Percentiles rank a stretch among this genome's conserved stretches.
phyloP scores from a whole-genome alignment of 2,888 invertebrate species.

The Timema cristinae region DNA sequence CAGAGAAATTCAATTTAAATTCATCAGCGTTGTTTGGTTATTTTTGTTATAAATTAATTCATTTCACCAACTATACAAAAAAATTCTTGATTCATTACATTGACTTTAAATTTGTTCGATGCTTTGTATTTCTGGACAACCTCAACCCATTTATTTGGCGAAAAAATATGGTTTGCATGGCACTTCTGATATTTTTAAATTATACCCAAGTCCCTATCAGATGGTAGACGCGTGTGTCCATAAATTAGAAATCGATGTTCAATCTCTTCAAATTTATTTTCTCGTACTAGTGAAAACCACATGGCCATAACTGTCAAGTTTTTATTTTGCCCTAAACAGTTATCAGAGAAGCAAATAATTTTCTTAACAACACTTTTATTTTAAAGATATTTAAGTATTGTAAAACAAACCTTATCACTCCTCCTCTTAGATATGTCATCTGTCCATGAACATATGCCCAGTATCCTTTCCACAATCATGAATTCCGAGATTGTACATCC shows the following conservation, averaged over 20 bases:
- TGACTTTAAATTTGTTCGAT: not conserved
- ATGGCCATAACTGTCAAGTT: not conserved
- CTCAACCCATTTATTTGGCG: not conserved
- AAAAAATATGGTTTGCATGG: not conserved
- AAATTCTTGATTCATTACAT: not conserved
- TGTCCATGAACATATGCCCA: constrained; percentile 4
- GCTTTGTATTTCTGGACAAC: not conserved
- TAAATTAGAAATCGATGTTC: not conserved
- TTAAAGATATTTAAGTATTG: constrained; percentile 9
- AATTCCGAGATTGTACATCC: not conserved
- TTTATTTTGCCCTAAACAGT: not conserved
- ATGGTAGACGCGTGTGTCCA: not conserved
- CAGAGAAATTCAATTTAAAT: too few relatives aligned
- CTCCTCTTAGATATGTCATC: constrained; percentile 12
- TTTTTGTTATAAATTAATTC: not conserved
- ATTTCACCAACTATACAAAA: not conserved
- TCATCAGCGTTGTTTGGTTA: not conserved
- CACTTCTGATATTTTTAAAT: not conserved
- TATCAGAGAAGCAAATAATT: not conserved
- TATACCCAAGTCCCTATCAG: not conserved
- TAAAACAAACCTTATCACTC: not conserved
- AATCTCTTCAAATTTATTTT: not conserved
- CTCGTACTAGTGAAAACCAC: not conserved
- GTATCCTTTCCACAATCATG: not conserved
- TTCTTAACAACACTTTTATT: not conserved